These are phyloP conservation scores for Holothuria scabra DNA, from an alignment of 53 echinoderm and acorn worm species.

Conservation along the genomic window DNA sequence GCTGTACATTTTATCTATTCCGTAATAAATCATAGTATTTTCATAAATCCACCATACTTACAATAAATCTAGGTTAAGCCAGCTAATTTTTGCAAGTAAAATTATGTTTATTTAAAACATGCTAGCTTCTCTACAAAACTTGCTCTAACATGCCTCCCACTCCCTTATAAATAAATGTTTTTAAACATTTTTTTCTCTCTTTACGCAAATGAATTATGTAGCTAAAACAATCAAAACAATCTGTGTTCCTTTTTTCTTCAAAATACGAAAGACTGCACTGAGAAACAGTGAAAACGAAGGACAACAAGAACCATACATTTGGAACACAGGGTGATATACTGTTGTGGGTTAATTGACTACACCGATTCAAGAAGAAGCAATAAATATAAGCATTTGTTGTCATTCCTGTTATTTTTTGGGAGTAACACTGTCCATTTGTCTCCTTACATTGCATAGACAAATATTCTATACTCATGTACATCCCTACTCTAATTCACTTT, in stretches of 20 bases:
- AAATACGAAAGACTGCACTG: constrained; percentile 42
- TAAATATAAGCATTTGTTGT: constrained; percentile 1
- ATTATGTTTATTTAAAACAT: neutral
- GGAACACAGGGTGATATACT: neutral
- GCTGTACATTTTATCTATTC: constrained; percentile 48
- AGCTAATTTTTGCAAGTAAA: constrained; percentile 35
- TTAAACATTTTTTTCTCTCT: neutral
- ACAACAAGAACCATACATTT: neutral
- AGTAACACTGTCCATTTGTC: too few relatives aligned
- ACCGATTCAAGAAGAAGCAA: neutral
- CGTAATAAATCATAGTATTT: constrained; percentile 45
- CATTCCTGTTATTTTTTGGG: neutral
- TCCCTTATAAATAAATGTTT: constrained; percentile 28
- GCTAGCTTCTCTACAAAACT: neutral
- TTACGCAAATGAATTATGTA: neutral
- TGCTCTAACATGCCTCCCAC: neutral
- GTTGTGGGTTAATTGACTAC: neutral
- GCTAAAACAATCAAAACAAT: neutral
- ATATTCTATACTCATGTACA: too few relatives aligned
- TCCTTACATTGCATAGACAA: too few relatives aligned
- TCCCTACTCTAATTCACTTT: too few relatives aligned
- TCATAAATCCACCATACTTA: constrained; percentile 50
- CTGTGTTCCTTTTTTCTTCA: neutral
- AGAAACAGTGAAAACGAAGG: constrained; percentile 5
- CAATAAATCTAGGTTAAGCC: constrained; percentile 45